Conservation (phyloP, 2,888 invertebrate species). For the Caradrina kadenii region DNA sequence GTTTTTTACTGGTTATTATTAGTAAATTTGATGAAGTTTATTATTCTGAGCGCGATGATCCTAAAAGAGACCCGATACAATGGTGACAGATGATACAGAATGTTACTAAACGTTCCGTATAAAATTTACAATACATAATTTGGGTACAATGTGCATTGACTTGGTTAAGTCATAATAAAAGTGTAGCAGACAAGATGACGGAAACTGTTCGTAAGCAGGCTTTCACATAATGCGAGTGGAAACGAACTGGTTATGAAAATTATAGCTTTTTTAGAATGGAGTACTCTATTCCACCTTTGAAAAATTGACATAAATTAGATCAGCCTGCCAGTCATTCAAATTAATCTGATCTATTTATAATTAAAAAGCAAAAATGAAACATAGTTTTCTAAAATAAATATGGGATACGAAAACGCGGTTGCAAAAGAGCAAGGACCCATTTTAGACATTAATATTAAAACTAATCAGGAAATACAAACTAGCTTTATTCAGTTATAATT, state of each 20-base stretch:
- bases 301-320: too few relatives aligned
- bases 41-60: constrained; percentile 1
- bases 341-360: not conserved
- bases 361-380: too few relatives aligned
- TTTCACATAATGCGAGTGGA: not conserved
- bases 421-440: too few relatives aligned
- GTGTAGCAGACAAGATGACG: not conserved
- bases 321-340: not conserved
- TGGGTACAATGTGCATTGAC: constrained; percentile 8
- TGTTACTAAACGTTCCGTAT: constrained; percentile 14
- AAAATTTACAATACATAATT: constrained; percentile 4
- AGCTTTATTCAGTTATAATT: too few relatives aligned
- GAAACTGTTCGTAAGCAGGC: not conserved
- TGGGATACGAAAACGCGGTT: too few relatives aligned
- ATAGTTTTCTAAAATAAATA: too few relatives aligned
- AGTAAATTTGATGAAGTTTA: constrained; percentile 28
- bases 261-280: not conserved
- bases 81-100: constrained; percentile 32
- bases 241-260: not conserved
- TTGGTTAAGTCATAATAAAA: not conserved
- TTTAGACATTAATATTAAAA: too few relatives aligned
- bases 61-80: constrained; percentile 3
- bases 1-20: constrained; percentile 17
- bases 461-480: too few relatives aligned
- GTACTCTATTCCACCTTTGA: not conserved